Evolutionary conservation across 2,113 vertebrate genomes (phyloP).

Genomic region (Hystrix cristata): DNA sequence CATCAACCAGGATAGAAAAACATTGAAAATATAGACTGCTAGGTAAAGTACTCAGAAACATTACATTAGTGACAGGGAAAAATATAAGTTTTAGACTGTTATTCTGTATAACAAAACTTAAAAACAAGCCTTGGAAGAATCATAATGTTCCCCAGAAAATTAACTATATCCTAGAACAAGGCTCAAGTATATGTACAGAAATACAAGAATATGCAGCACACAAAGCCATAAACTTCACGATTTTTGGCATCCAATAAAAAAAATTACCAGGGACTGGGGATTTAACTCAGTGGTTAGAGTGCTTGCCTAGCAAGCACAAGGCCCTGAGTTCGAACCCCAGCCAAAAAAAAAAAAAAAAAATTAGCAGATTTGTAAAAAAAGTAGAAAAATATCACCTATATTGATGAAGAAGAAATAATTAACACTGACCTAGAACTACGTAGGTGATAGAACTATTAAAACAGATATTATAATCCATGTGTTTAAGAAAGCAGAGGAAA

Average conservation of each 20-base stretch:
- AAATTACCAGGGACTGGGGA: too few species aligned
- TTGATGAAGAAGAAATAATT: constrained; percentile 46
- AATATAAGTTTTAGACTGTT: background rate
- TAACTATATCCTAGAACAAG: constrained; percentile 28
- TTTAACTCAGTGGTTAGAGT: too few species aligned
- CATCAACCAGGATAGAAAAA: background rate
- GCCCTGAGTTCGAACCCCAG: too few species aligned
- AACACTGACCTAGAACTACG: background rate
- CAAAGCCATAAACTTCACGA: constrained; percentile 25
- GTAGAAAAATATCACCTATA: background rate
- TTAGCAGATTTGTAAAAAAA: background rate
- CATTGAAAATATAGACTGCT: background rate
- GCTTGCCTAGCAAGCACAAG: too few species aligned
- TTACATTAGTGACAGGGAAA: background rate
- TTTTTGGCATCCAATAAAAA: background rate
- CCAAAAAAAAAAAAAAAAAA: background rate
- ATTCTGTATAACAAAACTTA: background rate
- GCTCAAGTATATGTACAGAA: background rate
- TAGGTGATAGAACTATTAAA: constrained; percentile 20
- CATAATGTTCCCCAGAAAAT: constrained; percentile 34
- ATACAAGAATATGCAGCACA: background rate
- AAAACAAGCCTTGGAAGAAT: constrained; percentile 22
- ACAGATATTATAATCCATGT: background rate
- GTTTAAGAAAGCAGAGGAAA: background rate
- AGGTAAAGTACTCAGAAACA: background rate